Percentiles rank a stretch among this genome's conserved stretches.
Conservation (phyloP, 2,113 vertebrate genomes). For the Rhynchomys soricoides region DNA sequence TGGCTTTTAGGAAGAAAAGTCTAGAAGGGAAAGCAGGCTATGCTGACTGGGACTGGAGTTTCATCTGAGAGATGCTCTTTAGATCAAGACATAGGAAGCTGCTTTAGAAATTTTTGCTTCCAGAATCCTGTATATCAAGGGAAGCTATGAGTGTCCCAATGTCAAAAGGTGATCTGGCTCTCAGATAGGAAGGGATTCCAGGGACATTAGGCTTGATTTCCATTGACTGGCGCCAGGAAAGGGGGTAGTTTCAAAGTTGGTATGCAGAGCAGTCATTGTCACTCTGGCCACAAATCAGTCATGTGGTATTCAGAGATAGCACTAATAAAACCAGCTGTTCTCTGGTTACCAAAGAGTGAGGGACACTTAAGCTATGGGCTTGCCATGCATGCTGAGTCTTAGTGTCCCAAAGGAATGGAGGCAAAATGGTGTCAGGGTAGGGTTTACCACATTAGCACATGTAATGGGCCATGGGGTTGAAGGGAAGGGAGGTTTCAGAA, state of each 20-base stretch:
- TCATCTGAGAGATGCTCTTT: background rate
- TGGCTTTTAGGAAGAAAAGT: background rate
- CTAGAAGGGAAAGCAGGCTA: background rate
- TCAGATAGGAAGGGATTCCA: background rate
- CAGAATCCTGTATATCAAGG: background rate
- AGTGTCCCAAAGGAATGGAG: no score
- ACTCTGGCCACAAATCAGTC: background rate
- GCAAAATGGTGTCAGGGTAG: background rate
- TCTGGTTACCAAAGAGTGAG: background rate
- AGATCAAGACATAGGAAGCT: background rate
- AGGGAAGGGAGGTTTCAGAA: background rate
- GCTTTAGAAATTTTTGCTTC: background rate
- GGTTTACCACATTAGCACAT: background rate
- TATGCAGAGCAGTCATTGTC: background rate
- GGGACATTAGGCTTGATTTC: background rate
- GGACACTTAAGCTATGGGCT: background rate
- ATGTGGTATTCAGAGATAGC: background rate
- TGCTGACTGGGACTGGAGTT: background rate
- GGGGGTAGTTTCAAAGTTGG: background rate
- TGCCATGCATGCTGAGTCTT: background rate
- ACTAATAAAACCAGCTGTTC: background rate
- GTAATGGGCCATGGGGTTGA: background rate
- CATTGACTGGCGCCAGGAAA: background rate
- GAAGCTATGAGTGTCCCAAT: background rate
- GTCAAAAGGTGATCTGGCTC: background rate